phyloP scores from a whole-genome alignment of 1,140 invertebrate species.

The Scaptomyza montana region DNA sequence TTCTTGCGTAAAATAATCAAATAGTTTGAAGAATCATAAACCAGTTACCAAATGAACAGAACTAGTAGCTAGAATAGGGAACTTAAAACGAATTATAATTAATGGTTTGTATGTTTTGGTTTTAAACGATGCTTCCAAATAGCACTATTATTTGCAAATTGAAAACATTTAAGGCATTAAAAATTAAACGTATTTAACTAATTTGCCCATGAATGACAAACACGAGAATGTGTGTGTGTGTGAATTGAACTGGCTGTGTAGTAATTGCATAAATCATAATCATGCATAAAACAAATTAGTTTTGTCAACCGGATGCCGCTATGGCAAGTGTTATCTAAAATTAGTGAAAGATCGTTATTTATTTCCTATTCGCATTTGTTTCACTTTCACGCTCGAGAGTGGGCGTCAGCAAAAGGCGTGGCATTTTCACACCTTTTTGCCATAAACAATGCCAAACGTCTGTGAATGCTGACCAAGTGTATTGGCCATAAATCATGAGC shows the following conservation, averaged over 20 bases:
- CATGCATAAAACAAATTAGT: conserved; percentile 47
- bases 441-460: conserved; percentile 53
- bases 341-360: conserved; percentile 24
- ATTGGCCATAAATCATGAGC: conserved; percentile 66
- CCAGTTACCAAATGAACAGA: conserved; percentile 31
- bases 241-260: conserved; percentile 44
- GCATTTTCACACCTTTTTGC: conserved; percentile 59
- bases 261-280: conserved; percentile 50
- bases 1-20: conserved; percentile 31
- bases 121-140: conserved; percentile 59
- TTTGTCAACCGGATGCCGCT: conserved; percentile 52
- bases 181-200: conserved; percentile 69
- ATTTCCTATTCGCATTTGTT: conserved; percentile 29
- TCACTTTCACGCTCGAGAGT: conserved; percentile 21
- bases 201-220: conserved; percentile 54
- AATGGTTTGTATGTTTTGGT: conserved; percentile 41
- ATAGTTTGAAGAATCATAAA: conserved; percentile 22
- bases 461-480: conserved; percentile 36
- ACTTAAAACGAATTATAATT: conserved; percentile 51
- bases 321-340: conserved; percentile 19
- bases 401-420: conserved; percentile 3
- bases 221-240: neutral
- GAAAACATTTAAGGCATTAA: conserved; percentile 73
- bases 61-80: conserved; percentile 16
- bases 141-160: conserved; percentile 48